A percentile compares a stretch with the other conserved stretches of the same genome.
Evolutionary conservation across 2,113 vertebrate genomes (phyloP).

Genomic region (Ptychochromis oligacanthus): DNA sequence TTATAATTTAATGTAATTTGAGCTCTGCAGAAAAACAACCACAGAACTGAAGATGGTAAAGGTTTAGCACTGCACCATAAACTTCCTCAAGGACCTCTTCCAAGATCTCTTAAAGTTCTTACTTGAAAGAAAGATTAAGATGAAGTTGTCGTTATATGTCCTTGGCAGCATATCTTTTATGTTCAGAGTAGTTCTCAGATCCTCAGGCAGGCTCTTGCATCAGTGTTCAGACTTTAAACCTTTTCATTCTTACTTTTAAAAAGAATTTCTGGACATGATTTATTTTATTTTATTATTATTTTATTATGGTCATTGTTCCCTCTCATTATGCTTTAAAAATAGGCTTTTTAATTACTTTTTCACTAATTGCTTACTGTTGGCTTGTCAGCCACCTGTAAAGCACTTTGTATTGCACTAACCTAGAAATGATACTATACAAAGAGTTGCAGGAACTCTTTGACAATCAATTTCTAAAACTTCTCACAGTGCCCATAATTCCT

Average conservation of each 20-base stretch:
- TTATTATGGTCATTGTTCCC: background rate
- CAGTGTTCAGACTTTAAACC: background rate
- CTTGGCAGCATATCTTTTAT: rapidly evolving
- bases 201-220: too few species aligned
- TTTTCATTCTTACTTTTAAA: background rate
- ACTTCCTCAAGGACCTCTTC: too few species aligned
- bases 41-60: background rate
- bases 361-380: too few species aligned
- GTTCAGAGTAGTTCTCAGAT: background rate
- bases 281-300: background rate
- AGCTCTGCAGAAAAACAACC: too few species aligned
- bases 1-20: too few species aligned
- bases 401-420: too few species aligned
- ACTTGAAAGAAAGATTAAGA: background rate
- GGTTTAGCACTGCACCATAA: too few species aligned
- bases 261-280: background rate
- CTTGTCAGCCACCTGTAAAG: background rate
- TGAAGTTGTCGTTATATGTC: background rate
- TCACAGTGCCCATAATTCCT: background rate
- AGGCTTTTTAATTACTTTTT: background rate
- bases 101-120: too few species aligned
- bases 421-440: too few species aligned
- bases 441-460: background rate
- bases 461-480: background rate
- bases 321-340: rapidly evolving